phyloP scores from a whole-genome alignment of 2,113 vertebrate genomes.

The Pao palembangensis region DNA sequence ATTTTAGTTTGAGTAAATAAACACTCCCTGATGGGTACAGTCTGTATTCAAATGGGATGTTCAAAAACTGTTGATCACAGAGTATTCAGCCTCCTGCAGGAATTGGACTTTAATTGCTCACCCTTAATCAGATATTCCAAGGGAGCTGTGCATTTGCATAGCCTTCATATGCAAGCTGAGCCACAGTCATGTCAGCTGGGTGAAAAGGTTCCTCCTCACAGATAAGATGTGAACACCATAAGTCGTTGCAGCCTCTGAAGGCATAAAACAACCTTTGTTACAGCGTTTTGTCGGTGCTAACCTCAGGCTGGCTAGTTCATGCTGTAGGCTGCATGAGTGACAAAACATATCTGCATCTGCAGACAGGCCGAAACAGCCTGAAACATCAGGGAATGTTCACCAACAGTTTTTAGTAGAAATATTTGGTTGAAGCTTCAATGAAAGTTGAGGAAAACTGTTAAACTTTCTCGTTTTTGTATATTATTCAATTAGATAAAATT shows the following conservation, averaged over 20 bases:
- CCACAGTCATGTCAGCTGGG: conserved; percentile 44
- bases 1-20: conserved; percentile 12
- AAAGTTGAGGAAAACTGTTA: too few species aligned
- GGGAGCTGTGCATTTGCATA: conserved; percentile 59
- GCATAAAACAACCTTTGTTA: conserved; percentile 8
- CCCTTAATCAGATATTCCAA: conserved; percentile 63
- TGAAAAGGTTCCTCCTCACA: conserved; percentile 52
- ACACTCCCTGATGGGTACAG: not conserved
- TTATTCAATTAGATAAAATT: too few species aligned
- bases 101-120: conserved; percentile 61
- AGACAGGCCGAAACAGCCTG: too few species aligned
- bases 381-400: too few species aligned
- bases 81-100: conserved; percentile 15
- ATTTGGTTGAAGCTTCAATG: too few species aligned
- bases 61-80: conserved; percentile 4
- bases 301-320: not conserved
- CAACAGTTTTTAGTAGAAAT: too few species aligned
- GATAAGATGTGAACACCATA: conserved; percentile 50
- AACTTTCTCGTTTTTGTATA: too few species aligned
- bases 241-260: conserved; percentile 16
- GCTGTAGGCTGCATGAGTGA: not conserved
- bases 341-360: too few species aligned
- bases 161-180: conserved; percentile 53
- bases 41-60: too few species aligned
- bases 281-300: conserved; percentile 2